phyloP scores from a whole-genome alignment of 1,140 invertebrate species.

The Luehdorfia chinensis region DNA sequence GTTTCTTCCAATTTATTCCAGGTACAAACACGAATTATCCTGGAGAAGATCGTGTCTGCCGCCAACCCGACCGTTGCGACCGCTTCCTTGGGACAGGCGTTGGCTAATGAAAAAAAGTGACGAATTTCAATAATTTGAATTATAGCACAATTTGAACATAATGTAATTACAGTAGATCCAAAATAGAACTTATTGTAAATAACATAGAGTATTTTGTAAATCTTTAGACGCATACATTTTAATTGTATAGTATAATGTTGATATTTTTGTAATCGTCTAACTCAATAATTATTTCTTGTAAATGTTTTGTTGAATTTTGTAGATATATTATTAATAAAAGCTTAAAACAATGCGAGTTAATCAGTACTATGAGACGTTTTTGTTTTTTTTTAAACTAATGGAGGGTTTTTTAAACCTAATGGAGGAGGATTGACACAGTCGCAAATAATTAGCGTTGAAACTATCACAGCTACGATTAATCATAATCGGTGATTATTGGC shows the following conservation, averaged over 20 bases:
- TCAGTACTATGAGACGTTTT: too few species aligned
- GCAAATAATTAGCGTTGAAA: too few species aligned
- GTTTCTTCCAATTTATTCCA: too few species aligned
- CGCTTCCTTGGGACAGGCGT: constrained; percentile 53
- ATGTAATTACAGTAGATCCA: neutral
- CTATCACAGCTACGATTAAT: too few species aligned
- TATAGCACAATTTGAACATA: constrained; percentile 4
- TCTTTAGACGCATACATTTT: neutral
- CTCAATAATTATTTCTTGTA: constrained; percentile 25
- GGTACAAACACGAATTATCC: constrained; percentile 50
- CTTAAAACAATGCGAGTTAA: too few species aligned
- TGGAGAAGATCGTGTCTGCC: constrained; percentile 56
- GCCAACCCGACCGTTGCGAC: constrained; percentile 56
- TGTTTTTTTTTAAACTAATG: too few species aligned
- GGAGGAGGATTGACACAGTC: too few species aligned
- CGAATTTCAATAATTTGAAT: constrained; percentile 1
- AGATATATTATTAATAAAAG: constrained; percentile 1
- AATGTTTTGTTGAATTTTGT: constrained; percentile 33
- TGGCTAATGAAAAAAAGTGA: constrained; percentile 64
- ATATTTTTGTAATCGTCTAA: constrained; percentile 27
- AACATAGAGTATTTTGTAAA: neutral
- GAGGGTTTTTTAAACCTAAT: too few species aligned
- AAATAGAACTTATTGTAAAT: neutral
- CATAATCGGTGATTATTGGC: too few species aligned
- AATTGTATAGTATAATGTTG: constrained; percentile 11